Evolutionary conservation across 2,888 invertebrate species (phyloP), one percentile per base, ranked within the genome.

Genomic region (Apodemia duryi): DNA sequence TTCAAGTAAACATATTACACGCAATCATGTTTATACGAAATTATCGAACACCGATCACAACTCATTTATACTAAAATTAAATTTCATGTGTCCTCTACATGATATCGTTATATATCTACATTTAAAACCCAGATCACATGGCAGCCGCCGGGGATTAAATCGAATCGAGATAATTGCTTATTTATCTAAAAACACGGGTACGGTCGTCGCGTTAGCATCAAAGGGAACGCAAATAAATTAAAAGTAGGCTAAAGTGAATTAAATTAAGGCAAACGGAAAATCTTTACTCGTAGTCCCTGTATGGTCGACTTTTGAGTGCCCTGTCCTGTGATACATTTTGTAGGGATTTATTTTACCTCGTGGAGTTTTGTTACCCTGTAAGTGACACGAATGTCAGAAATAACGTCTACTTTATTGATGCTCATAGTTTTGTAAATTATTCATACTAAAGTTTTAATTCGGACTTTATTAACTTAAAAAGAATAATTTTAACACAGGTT

Each of bases 141-240:
- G 74, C 76, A 70, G 72, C 73, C 73, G 73, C 65, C 64, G 66
- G 70, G 76, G 79, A 84, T 85, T 82, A 81, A 85, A 82, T 80
- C 81, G 80, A 81, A 82, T 83, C 77, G 78, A 79, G 80, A 83
- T 88, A 88, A 89, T 90, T 86, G 86, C 81, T 86, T 87, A 86
- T 88, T 86, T 89, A 88, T 87, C 83, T 83, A 81, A 85, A 82
- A 85, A 80, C 78, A 77, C 74, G 76, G 70, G 77, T 79, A 74
- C 46, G 46, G 46, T 49, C 46, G 46, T 5, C 76, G 77, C 73
- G 78, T 80, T 78, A 77, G 82, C 82, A 84, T 88, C 86, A 87
- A 88, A 89, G 79, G 78, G 80, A 80, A 81, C 77, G 83, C 80
- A 85, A 89, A 89, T 87, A 89, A 89, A 89, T 89, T 86, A 87